These are phyloP conservation scores for Tyria jacobaeae DNA, from an alignment of 2,888 invertebrate species.

Conservation along the genomic window DNA sequence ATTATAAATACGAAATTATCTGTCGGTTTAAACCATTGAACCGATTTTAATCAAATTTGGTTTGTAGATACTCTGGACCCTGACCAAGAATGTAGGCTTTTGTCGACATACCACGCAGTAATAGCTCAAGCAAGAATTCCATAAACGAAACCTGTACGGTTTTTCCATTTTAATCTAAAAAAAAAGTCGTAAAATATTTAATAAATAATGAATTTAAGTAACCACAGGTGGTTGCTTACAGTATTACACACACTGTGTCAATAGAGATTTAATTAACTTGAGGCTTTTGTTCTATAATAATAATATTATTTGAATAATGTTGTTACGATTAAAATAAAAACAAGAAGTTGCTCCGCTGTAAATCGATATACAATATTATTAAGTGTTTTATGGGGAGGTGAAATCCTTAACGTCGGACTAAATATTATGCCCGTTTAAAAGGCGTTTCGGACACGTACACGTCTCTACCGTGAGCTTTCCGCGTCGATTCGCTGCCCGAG, in stretches of 20 bases:
- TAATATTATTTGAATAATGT: slow-evolving; percentile 24
- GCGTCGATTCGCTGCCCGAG: slow-evolving; percentile 63
- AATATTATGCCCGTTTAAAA: slow-evolving; percentile 64
- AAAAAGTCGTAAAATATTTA: no score
- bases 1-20: no score
- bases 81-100: no score
- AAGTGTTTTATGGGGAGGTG: slow-evolving; percentile 71
- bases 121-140: no score
- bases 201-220: background rate
- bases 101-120: no score
- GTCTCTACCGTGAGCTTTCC: slow-evolving; percentile 60
- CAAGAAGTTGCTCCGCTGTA: slow-evolving; percentile 28
- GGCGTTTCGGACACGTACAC: slow-evolving; percentile 63
- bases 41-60: no score
- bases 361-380: slow-evolving; percentile 65
- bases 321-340: slow-evolving; percentile 32
- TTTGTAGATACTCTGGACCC: no score
- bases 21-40: no score
- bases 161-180: no score
- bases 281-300: slow-evolving; percentile 25
- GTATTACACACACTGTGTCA: background rate
- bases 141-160: no score
- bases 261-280: slow-evolving; percentile 27
- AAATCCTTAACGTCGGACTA: slow-evolving; percentile 63
- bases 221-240: background rate